Evolutionary conservation across 2,113 vertebrate genomes (phyloP).

Genomic region (Brienomyrus brachyistius): DNA sequence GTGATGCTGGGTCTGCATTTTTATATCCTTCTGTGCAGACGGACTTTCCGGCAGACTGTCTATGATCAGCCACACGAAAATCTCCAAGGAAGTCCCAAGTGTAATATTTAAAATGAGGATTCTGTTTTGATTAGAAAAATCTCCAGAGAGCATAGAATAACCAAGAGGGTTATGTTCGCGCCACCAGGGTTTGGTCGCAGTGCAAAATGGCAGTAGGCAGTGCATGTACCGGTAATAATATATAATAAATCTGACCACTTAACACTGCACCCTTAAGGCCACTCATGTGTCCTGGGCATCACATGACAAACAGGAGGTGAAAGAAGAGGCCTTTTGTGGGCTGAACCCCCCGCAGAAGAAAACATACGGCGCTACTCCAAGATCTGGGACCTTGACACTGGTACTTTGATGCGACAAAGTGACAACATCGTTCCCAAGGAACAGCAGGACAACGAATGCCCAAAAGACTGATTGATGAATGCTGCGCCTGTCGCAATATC

Average conservation of each 20-base stretch:
- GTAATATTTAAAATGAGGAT: background rate
- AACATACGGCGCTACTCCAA: background rate
- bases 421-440: background rate
- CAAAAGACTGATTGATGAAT: background rate
- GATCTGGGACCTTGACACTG: background rate
- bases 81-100: background rate
- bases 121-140: background rate
- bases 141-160: background rate
- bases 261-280: slow-evolving; percentile 29
- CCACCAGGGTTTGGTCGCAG: background rate
- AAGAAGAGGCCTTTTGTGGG: slow-evolving; percentile 47
- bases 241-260: slow-evolving; percentile 34
- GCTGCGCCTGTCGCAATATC: background rate
- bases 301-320: slow-evolving; percentile 41
- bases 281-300: slow-evolving; percentile 40
- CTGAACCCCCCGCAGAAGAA: background rate
- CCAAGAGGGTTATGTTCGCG: background rate
- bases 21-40: background rate
- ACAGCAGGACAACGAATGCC: background rate
- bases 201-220: background rate
- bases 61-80: background rate
- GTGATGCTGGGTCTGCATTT: background rate
- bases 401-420: background rate
- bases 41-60: background rate
- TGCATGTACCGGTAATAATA: background rate